These are phyloP conservation scores for Sarotherodon lohbergeri DNA, from an alignment of 2,113 vertebrate genomes.

Conservation along the genomic window DNA sequence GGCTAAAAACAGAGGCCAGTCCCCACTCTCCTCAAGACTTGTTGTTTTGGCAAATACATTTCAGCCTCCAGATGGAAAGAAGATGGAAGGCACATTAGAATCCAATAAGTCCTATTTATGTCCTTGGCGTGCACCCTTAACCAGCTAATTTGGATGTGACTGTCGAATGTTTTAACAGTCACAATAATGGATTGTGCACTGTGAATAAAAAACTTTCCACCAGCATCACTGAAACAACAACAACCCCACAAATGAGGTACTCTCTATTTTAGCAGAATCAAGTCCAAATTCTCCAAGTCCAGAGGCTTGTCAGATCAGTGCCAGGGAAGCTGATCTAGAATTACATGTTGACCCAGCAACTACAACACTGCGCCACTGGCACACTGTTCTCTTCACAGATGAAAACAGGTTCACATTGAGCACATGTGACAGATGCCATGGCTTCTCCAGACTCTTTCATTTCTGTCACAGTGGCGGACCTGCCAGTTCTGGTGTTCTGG, in stretches of 20 bases:
- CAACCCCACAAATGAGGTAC: not conserved
- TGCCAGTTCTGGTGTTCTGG: not conserved
- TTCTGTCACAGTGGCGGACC: not conserved
- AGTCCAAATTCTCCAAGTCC: not conserved
- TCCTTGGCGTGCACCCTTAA: not conserved
- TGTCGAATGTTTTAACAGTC: not conserved
- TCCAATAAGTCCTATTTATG: slow-evolving; percentile 20
- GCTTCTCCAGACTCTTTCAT: not conserved
- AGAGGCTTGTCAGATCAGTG: not conserved
- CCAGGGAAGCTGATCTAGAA: not conserved
- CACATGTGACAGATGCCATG: not conserved
- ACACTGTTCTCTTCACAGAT: not conserved
- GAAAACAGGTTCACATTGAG: not conserved
- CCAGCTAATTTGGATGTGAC: not conserved
- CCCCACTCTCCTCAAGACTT: slow-evolving; percentile 8
- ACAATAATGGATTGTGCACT: not conserved
- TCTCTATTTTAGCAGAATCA: not conserved
- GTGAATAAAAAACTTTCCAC: not conserved
- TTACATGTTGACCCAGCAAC: not conserved
- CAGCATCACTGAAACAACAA: not conserved
- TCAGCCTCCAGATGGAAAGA: slow-evolving; percentile 34
- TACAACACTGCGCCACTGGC: not conserved
- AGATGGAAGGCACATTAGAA: slow-evolving; percentile 6
- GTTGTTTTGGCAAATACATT: slow-evolving; percentile 16
- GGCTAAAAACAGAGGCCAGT: slow-evolving; percentile 41